A percentile compares a stretch with the other conserved stretches of the same genome.
Conservation (phyloP, 1,140 invertebrate genomes). For the Eriosoma lanigerum region DNA sequence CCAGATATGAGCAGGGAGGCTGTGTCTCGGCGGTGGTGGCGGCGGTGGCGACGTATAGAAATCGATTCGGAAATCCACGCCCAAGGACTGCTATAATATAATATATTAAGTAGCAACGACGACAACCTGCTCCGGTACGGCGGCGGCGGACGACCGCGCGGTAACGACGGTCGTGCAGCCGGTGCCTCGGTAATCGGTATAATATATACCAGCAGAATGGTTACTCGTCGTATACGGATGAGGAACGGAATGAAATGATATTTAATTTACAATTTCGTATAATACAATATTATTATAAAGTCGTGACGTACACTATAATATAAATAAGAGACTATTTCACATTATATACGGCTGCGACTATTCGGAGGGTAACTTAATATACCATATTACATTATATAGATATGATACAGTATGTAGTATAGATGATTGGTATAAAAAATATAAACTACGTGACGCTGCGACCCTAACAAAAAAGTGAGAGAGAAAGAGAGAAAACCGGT, state of each 20-base stretch:
- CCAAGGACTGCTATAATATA: not conserved
- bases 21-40: not conserved
- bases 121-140: not conserved
- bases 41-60: not conserved
- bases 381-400: too few species aligned
- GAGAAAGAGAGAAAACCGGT: not conserved
- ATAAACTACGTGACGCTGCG: conserved; percentile 28
- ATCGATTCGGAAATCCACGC: conserved; percentile 28
- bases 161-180: not conserved
- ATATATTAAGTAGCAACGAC: not conserved
- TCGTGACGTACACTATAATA: not conserved
- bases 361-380: not conserved
- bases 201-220: too few species aligned
- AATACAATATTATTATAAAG: not conserved
- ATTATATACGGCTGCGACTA: not conserved
- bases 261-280: conserved; percentile 49
- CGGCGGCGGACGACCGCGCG: not conserved
- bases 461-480: not conserved
- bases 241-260: conserved; percentile 43
- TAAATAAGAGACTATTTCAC: too few species aligned
- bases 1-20: not conserved
- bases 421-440: not conserved
- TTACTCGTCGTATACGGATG: not conserved
- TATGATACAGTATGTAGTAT: too few species aligned
- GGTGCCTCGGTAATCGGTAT: too few species aligned